Evolutionary conservation across 1,140 invertebrate species (phyloP).

Genomic region (Macrocentrus cingulum): DNA sequence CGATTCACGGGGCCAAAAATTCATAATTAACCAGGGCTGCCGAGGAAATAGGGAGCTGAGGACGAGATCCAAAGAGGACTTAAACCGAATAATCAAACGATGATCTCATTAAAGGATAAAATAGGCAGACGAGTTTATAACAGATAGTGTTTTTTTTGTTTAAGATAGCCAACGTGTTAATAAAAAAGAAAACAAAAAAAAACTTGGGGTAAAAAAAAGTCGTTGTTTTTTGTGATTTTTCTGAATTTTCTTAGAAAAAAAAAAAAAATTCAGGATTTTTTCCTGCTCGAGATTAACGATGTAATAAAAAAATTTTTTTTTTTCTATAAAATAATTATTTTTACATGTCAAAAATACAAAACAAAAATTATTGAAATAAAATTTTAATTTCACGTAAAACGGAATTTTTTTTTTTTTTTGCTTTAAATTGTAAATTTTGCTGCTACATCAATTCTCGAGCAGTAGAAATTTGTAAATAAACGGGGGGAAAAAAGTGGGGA

Average conservation of each 20-base stretch:
- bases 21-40: conserved; percentile 26
- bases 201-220: not conserved
- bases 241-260: conserved; percentile 14
- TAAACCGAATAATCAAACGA: conserved; percentile 59
- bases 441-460: not conserved
- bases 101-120: conserved; percentile 60
- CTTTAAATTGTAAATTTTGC: not conserved
- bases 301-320: no score
- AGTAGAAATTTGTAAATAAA: conserved; percentile 12
- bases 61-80: conserved; percentile 60
- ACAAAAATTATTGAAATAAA: no score
- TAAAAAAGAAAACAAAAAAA: not conserved
- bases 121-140: conserved; percentile 52
- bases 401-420: no score
- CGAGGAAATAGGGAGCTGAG: conserved; percentile 40
- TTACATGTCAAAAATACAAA: no score
- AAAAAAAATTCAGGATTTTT: not conserved
- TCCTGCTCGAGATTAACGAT: no score
- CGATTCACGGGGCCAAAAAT: no score
- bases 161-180: not conserved
- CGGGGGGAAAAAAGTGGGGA: not conserved
- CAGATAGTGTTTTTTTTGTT: conserved; percentile 42
- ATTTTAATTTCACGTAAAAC: no score
- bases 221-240: conserved; percentile 3
- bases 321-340: no score